These are phyloP conservation scores for Myioborus melanocephalus DNA, from an alignment of 2,797 vertebrate species.

Conservation along the genomic window DNA sequence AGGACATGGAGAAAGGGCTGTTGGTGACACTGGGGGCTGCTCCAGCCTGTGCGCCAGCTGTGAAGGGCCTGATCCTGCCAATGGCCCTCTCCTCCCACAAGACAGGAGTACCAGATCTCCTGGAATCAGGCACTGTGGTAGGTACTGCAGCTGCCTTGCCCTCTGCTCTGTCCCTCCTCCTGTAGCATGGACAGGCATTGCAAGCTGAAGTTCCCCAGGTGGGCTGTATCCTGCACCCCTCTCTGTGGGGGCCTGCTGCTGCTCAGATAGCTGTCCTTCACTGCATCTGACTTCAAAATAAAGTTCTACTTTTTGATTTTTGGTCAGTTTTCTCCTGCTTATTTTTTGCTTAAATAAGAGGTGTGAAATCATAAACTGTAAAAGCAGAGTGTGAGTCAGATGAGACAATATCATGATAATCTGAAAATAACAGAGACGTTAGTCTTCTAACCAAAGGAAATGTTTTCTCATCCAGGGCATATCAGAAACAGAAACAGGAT, in stretches of 20 bases:
- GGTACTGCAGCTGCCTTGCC: background rate
- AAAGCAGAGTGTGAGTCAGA: background rate
- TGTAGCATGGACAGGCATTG: rapidly evolving
- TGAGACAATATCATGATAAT: background rate
- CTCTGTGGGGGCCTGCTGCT: slow-evolving; percentile 4
- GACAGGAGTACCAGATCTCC: background rate
- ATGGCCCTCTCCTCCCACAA: background rate
- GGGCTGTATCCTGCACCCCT: background rate
- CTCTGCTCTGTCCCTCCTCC: background rate
- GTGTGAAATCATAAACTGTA: background rate
- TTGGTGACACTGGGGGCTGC: rapidly evolving
- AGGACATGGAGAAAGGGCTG: background rate
- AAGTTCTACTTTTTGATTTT: background rate
- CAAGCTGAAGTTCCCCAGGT: background rate
- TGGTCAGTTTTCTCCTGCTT: background rate
- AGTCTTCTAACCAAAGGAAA: slow-evolving; percentile 4
- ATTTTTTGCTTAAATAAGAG: background rate
- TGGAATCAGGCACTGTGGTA: rapidly evolving
- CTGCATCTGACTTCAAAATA: background rate
- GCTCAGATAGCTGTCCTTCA: background rate
- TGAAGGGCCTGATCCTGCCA: background rate
- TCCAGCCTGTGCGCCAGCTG: background rate
- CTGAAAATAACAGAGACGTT: background rate
- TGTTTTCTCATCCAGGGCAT: background rate
- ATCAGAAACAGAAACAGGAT: slow-evolving; percentile 48